Evolutionary conservation across 2,113 vertebrate genomes (phyloP).

Genomic region (Bubalus kerabau): DNA sequence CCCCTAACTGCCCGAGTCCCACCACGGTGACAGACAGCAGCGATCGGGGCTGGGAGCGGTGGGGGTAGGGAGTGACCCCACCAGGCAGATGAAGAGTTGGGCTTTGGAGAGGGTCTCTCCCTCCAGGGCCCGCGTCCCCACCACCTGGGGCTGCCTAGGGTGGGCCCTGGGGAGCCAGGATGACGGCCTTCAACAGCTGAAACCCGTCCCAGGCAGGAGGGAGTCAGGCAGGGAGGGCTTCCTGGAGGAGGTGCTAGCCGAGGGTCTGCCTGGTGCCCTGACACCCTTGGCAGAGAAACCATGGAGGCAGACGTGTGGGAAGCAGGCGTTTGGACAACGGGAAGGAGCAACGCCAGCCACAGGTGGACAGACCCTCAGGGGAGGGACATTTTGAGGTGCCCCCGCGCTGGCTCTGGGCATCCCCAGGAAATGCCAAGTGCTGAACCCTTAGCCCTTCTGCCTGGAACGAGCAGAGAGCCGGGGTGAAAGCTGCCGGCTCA

Average conservation of each 20-base stretch:
- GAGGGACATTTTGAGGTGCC: neutral
- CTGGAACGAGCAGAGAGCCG: fast-evolving
- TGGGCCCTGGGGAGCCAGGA: neutral
- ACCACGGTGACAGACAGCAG: neutral
- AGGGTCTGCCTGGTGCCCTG: neutral
- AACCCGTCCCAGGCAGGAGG: neutral
- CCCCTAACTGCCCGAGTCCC: neutral
- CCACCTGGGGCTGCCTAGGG: no score
- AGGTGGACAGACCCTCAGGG: neutral
- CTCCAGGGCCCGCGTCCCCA: fast-evolving
- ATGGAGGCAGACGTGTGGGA: fast-evolving
- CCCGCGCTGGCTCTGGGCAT: fast-evolving
- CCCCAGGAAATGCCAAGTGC: neutral
- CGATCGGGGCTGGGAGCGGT: fast-evolving
- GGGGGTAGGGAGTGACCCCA: neutral
- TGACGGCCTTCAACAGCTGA: neutral
- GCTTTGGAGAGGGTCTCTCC: neutral
- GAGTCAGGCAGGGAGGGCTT: neutral
- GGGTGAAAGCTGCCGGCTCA: neutral
- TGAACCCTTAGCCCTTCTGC: neutral
- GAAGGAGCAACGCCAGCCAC: neutral
- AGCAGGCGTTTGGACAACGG: fast-evolving
- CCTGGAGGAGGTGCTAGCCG: neutral
- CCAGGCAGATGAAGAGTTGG: neutral
- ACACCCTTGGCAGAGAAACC: neutral